A percentile compares a stretch with the other conserved stretches of the same genome.
Evolutionary conservation across 2,888 invertebrate species (phyloP).

Genomic region (Odontocolon sp.): DNA sequence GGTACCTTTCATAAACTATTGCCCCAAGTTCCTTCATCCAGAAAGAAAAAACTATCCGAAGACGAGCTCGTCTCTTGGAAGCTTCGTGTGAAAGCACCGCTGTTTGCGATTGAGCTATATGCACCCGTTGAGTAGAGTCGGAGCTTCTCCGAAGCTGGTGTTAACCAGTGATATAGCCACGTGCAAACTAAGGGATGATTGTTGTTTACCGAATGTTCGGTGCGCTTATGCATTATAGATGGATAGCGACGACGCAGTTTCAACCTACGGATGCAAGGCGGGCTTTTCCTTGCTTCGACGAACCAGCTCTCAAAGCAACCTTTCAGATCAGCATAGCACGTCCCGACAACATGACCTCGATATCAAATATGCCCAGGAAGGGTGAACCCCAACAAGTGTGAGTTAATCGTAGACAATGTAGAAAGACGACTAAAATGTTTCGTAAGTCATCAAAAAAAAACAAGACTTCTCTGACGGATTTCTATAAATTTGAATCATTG

Average conservation of each 20-base stretch:
- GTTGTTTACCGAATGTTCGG: conserved; percentile 51
- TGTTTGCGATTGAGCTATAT: conserved; percentile 33
- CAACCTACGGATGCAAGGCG: conserved; percentile 91
- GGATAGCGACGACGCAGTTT: conserved; percentile 92
- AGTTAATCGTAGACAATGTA: conserved; percentile 73
- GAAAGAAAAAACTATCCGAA: not conserved
- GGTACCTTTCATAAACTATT: conserved; percentile 1
- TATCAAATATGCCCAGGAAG: conserved; percentile 89
- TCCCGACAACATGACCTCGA: conserved; percentile 86
- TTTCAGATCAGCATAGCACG: conserved; percentile 90
- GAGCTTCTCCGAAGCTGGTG: conserved; percentile 38
- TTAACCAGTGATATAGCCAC: conserved; percentile 41
- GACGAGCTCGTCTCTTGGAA: not conserved
- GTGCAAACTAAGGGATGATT: conserved; percentile 52
- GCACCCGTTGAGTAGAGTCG: conserved; percentile 10
- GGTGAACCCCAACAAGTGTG: conserved; percentile 82
- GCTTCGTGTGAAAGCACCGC: not conserved
- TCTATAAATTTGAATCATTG: no score
- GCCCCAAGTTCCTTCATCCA: no score
- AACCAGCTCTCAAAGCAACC: conserved; percentile 91
- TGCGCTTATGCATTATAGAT: conserved; percentile 82
- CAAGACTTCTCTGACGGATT: no score
- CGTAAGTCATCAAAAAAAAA: no score
- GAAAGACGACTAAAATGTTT: not conserved
- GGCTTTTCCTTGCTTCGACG: conserved; percentile 94